phyloP scores from a whole-genome alignment of 92 coral and sea anemone genomes.

The Meandrina meandrites region DNA sequence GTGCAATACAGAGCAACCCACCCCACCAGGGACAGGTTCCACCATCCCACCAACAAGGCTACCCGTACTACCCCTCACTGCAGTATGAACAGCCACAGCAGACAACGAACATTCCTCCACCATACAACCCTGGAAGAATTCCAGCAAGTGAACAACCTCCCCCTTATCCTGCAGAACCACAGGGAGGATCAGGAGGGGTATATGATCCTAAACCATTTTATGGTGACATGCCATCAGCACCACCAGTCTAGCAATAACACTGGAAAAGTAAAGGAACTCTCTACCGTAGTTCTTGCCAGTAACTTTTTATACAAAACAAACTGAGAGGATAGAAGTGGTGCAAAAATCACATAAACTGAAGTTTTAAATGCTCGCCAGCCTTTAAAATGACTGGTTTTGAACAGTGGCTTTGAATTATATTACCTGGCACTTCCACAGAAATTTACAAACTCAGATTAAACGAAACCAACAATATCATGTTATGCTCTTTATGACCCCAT shows the following conservation, averaged over 20 bases:
- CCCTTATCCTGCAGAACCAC: slow-evolving; percentile 22
- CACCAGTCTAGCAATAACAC: background rate
- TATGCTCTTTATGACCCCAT: too few species aligned
- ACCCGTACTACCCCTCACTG: slow-evolving; percentile 10
- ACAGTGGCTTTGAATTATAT: too few species aligned
- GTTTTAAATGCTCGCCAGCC: too few species aligned
- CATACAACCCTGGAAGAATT: slow-evolving; percentile 9
- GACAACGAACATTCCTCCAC: background rate
- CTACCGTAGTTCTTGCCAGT: too few species aligned
- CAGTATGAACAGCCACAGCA: slow-evolving; percentile 22
- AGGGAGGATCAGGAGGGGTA: background rate
- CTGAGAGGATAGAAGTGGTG: too few species aligned
- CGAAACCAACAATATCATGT: too few species aligned
- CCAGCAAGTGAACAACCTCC: slow-evolving; percentile 12
- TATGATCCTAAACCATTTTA: background rate
- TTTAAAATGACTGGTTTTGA: too few species aligned
- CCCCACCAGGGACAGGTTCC: background rate
- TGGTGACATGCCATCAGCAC: background rate
- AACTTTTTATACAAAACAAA: too few species aligned
- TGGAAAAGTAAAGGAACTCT: too few species aligned
- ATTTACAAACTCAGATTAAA: too few species aligned
- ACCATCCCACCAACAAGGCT: slow-evolving; percentile 18
- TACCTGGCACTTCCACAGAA: too few species aligned
- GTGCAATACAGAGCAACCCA: background rate
- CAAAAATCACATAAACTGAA: too few species aligned